Evolutionary conservation across 2,797 vertebrate genomes (phyloP), one percentile per base, ranked within the genome.

Genomic region (Sebastes iracundus): DNA sequence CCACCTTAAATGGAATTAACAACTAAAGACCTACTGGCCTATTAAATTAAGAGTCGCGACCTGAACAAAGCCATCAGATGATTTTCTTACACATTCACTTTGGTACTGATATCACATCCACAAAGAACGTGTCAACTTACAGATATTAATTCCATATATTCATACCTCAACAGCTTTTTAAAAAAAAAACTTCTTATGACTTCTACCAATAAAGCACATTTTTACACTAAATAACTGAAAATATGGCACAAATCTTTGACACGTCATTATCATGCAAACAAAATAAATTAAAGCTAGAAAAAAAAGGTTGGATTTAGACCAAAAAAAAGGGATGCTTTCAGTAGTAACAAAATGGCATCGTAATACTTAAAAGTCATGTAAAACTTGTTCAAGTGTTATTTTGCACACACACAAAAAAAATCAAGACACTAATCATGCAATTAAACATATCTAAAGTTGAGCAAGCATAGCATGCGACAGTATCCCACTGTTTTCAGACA

Each of bases 291-390:
- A 95, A 91, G 92, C 93, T 81, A 92, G 90, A 94, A 93, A 96
- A 88, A 5, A 53, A 92, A 94, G 2, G 77, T 60, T 93, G 89
- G 93, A 85, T 90, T 93, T 85, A 92, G 89, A 95, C 92, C 86
- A 91, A 92, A 76, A 89, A 66, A 69, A 87, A 94, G 38, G 87
- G 93, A 90, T 87, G 89, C 85, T 82, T 94, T 97, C 96, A 96
- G 94, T 96, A 97, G 95, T 96, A 97, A 98, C 97, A 97, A 98
- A 98, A 97, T 97, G 96, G 96, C 96, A 96, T 94, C 87, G 84
- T 96, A 97, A 96, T 96, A 97, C 91, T 93, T 91, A 97, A 49
- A 49, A 96, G 90, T 78, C 30, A 96, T 96, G 96, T 90, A 96
- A 97, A 98, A 97, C 91, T 96, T 96, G 95, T 97, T 97, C 97